Evolutionary conservation across 2,888 invertebrate species (phyloP).

Genomic region (Lasioglossum marginatum): DNA sequence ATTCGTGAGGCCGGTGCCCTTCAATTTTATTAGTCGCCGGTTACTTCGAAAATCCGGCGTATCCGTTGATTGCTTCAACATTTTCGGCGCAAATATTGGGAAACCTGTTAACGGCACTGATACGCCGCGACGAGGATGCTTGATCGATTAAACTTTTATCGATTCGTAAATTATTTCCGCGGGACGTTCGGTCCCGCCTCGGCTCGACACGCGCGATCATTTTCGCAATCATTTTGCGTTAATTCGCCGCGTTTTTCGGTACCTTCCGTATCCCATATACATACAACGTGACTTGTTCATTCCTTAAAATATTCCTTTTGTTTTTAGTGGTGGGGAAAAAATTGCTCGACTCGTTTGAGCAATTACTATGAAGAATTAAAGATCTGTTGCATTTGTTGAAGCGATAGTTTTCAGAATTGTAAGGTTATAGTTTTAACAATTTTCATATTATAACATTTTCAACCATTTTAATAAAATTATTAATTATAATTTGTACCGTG

Average conservation of each 20-base stretch:
- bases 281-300: background rate
- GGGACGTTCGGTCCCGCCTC: background rate
- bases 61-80: constrained; percentile 17
- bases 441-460: too few species aligned
- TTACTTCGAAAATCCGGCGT: constrained; percentile 31
- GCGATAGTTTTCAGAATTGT: too few species aligned
- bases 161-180: constrained; percentile 36
- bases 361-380: too few species aligned
- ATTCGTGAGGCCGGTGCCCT: constrained; percentile 19
- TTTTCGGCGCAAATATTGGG: constrained; percentile 52
- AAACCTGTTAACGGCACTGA: constrained; percentile 41
- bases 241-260: background rate
- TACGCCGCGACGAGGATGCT: constrained; percentile 6
- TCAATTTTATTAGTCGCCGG: constrained; percentile 45
- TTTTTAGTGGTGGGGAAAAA: too few species aligned
- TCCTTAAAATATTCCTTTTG: too few species aligned
- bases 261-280: background rate
- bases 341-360: too few species aligned
- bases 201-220: background rate
- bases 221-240: background rate
- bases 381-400: too few species aligned
- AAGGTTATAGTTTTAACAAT: too few species aligned
- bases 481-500: too few species aligned
- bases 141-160: constrained; percentile 49
- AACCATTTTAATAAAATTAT: too few species aligned